These are phyloP conservation scores for Bujurquina vittata DNA, from an alignment of 2,113 vertebrate species.

Conservation along the genomic window DNA sequence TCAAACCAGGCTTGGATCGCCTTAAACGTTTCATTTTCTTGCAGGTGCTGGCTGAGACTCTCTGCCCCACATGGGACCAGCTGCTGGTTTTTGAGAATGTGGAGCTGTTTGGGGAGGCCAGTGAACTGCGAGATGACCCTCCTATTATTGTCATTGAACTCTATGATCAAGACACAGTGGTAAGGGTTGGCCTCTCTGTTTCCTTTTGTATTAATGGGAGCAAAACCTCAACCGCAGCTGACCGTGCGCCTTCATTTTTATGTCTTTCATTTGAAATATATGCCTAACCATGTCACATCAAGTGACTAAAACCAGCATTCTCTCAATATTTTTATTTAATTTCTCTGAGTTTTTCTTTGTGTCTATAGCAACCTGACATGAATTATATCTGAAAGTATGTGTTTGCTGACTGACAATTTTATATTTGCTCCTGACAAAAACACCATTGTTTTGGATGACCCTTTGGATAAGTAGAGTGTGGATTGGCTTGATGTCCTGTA, in stretches of 20 bases:
- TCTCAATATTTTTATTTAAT: neutral
- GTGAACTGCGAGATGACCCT: constrained; percentile 91
- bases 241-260: neutral
- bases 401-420: constrained; percentile 65
- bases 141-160: constrained; percentile 95
- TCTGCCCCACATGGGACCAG: constrained; percentile 98
- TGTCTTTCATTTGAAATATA: constrained; percentile 29
- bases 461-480: constrained; percentile 82
- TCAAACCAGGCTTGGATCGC: neutral
- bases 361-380: constrained; percentile 2
- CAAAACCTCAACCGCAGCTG: neutral
- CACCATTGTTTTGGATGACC: constrained; percentile 74
- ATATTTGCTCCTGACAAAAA: constrained; percentile 69
- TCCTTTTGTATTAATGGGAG: neutral
- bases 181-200: constrained; percentile 60
- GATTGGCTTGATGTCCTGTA: constrained; percentile 64
- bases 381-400: constrained; percentile 43
- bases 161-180: constrained; percentile 95
- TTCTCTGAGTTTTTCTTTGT: neutral
- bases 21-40: accelerated
- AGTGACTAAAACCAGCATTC: neutral
- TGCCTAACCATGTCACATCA: neutral
- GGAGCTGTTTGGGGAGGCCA: constrained; percentile 91
- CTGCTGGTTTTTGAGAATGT: constrained; percentile 92
- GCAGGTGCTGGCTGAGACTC: constrained; percentile 91